phyloP scores from a whole-genome alignment of 2,888 invertebrate genomes.

The Cremastobaeus sp. region DNA sequence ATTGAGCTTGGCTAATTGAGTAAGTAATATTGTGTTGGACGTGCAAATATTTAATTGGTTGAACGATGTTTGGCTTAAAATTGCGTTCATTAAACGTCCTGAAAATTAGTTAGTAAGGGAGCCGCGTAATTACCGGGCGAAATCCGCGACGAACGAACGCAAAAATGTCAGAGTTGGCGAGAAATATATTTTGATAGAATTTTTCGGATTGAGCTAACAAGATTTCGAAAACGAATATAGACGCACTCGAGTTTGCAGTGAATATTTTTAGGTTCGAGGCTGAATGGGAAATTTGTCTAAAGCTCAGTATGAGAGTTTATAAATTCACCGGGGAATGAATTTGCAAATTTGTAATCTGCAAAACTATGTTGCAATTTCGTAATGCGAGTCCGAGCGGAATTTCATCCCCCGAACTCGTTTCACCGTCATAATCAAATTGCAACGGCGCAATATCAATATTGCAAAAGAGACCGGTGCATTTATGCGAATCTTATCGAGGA shows the following conservation, averaged over 20 bases:
- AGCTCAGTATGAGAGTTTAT: too few species aligned
- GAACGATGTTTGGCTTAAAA: conserved; percentile 16
- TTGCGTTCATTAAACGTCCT: conserved; percentile 14
- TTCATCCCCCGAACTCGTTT: neutral
- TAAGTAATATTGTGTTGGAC: neutral
- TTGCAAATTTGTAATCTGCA: neutral
- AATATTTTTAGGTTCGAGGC: too few species aligned
- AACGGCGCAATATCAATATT: conserved; percentile 23
- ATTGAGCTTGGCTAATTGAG: neutral
- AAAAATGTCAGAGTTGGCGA: too few species aligned
- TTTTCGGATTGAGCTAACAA: too few species aligned
- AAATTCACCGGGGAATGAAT: too few species aligned
- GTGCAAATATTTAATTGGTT: conserved; percentile 23
- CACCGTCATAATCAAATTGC: conserved; percentile 16
- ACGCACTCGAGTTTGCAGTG: too few species aligned
- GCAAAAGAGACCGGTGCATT: neutral
- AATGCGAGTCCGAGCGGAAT: neutral
- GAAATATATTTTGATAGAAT: too few species aligned
- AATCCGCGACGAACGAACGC: too few species aligned
- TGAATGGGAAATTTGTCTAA: too few species aligned
- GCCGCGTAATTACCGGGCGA: too few species aligned
- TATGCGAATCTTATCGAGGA: conserved; percentile 34
- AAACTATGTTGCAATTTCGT: neutral
- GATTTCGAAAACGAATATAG: too few species aligned
- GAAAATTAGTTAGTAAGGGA: conserved; percentile 11